Evolutionary conservation across 2,888 invertebrate species (phyloP), one percentile per base, ranked within the genome.

Genomic region (Isoperla grammatica): DNA sequence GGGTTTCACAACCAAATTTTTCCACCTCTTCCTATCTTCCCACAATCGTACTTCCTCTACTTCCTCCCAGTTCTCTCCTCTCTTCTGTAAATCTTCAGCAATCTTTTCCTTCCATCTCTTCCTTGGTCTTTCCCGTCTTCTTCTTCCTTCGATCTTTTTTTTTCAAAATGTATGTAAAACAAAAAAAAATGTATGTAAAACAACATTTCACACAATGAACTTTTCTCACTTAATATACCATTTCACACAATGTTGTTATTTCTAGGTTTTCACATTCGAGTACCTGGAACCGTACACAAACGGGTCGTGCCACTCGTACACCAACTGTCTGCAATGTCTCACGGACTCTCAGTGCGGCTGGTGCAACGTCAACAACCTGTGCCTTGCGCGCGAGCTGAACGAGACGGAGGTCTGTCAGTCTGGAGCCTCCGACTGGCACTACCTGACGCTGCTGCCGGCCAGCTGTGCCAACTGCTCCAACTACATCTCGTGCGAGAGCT

Each of bases 301-400:
- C 60, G 90, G 90, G 0, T 80, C 85, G 23, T 95, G 95, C 70
- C 75, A 78, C 0, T 79, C 82, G 56, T 90, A 93, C 73, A 83
- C 79, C 65, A 95, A 92, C 74, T 95, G 95, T 69, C 76, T 94
- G 35, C 84, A 91, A 63, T 95, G 95, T 71, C 77, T 95, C 57
- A 87, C 89, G 0, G 95, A 95, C 74, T 87, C 90, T 1, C 82
- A 86, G 13, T 96, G 96, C 71, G 93, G 93, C 1, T 96, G 96
- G 95, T 96, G 95, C 71, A 88, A 90, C 63, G 72, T 87, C 9
- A 86, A 82, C n/a, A 77, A 81, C 64, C 78, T 79, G 50, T 92
- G 91, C 71, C 79, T 91, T 65, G 76, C 83, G 5, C 80, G 90
- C 35, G 75, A 78, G 12, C 76, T 81, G 0, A 86, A 89, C 67